Percentiles rank a stretch among this genome's conserved stretches.
Conservation (phyloP, 2,797 vertebrate species). For the Hirundo rustica region DNA sequence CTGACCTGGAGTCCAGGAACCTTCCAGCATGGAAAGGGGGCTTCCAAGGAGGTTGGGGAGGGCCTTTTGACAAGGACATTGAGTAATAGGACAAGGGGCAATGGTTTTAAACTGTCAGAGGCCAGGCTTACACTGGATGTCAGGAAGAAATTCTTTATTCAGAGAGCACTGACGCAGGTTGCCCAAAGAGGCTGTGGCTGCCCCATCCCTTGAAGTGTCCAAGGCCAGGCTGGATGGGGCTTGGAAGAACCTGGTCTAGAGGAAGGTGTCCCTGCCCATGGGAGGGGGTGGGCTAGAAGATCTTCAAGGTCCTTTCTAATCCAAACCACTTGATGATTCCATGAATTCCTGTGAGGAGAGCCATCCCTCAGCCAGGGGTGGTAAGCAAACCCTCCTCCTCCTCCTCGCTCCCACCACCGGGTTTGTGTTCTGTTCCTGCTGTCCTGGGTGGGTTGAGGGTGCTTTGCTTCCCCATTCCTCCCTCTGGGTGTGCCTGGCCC, state of each 20-base stretch:
- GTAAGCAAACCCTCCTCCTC: neutral
- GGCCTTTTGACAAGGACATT: neutral
- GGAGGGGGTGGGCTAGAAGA: neutral
- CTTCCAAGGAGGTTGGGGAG: neutral
- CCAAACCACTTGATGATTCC: neutral
- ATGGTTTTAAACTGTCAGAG: neutral
- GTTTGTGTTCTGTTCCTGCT: neutral
- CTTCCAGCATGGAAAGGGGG: neutral
- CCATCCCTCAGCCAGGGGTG: accelerated
- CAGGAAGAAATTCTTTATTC: neutral
- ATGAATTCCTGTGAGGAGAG: neutral
- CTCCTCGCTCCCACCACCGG: accelerated
- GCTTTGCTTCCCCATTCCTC: neutral
- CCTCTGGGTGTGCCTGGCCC: neutral
- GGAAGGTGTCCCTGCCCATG: neutral
- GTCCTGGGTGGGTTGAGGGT: neutral
- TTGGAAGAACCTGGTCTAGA: neutral
- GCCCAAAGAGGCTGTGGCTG: neutral
- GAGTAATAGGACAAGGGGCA: neutral
- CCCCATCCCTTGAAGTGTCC: neutral
- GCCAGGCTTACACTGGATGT: neutral
- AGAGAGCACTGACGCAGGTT: neutral
- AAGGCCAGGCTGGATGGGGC: neutral
- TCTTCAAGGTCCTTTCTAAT: neutral
- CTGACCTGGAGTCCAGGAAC: accelerated